Percentiles rank a stretch among this genome's conserved stretches.
phyloP scores from a whole-genome alignment of 1,140 invertebrate genomes.

The Tetragnatha versicolor region DNA sequence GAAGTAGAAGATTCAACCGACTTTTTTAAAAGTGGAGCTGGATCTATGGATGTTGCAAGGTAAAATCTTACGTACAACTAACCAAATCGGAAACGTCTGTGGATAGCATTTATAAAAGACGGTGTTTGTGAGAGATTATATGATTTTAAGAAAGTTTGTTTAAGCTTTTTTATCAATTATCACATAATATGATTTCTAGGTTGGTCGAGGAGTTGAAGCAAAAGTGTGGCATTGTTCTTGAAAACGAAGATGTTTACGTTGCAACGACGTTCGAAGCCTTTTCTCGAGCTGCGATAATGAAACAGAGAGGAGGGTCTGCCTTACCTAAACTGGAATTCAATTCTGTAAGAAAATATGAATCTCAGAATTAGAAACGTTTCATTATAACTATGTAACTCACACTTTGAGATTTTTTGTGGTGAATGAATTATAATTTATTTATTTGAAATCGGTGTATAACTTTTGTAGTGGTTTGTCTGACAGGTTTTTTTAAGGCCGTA shows the following conservation, averaged over 20 bases:
- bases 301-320: conserved; percentile 70
- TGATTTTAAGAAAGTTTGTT: too few relatives aligned
- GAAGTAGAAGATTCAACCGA: conserved; percentile 82
- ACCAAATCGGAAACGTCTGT: neutral
- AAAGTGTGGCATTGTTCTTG: conserved; percentile 75
- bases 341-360: conserved; percentile 73
- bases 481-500: too few relatives aligned
- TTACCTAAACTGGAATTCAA: conserved; percentile 72
- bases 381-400: neutral
- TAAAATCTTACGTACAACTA: conserved; percentile 60
- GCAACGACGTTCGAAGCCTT: conserved; percentile 87
- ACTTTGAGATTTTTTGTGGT: neutral
- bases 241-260: conserved; percentile 94
- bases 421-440: neutral
- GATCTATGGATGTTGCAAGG: conserved; percentile 95
- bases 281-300: conserved; percentile 71
- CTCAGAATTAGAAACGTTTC: neutral
- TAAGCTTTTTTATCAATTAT: neutral
- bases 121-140: neutral
- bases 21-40: conserved; percentile 90
- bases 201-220: conserved; percentile 93
- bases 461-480: too few relatives aligned
- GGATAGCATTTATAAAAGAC: neutral
- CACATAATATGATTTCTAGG: conserved; percentile 61
- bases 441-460: too few relatives aligned